Conservation (phyloP, 2,113 vertebrate genomes). For the Pelobates fuscus region DNA sequence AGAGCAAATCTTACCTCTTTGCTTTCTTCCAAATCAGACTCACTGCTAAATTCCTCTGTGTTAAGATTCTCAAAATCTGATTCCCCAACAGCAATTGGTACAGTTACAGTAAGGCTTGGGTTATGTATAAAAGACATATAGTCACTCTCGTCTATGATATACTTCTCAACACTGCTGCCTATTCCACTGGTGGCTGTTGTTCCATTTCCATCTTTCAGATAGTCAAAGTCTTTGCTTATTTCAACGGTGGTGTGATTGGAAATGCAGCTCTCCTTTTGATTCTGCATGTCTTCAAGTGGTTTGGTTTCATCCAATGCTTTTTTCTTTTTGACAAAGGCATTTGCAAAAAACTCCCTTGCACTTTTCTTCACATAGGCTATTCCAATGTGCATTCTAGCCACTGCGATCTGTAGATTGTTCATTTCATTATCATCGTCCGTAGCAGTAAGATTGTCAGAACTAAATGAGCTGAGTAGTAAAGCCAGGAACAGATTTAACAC, state of each 20-base stretch:
- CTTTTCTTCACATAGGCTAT: constrained; percentile 75
- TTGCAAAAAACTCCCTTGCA: constrained; percentile 72
- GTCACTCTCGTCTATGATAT: constrained; percentile 77
- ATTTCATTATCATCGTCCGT: constrained; percentile 85
- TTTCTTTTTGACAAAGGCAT: constrained; percentile 70
- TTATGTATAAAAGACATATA: constrained; percentile 93
- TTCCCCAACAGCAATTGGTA: constrained; percentile 92
- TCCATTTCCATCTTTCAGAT: constrained; percentile 81
- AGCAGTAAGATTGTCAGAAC: constrained; percentile 89
- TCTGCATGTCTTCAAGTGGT: constrained; percentile 80
- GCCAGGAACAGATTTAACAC: constrained; percentile 97
- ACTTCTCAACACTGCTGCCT: constrained; percentile 84
- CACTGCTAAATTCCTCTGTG: constrained; percentile 93
- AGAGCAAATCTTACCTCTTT: constrained; percentile 91
- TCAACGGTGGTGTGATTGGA: constrained; percentile 84
- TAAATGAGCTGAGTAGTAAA: constrained; percentile 95
- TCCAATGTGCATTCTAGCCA: constrained; percentile 84
- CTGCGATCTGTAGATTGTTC: constrained; percentile 91
- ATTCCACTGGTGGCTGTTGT: constrained; percentile 85
- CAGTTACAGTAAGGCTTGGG: constrained; percentile 84
- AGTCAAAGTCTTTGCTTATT: constrained; percentile 81
- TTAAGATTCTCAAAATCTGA: constrained; percentile 96
- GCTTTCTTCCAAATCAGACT: constrained; percentile 82
- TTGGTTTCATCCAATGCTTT: constrained; percentile 76
- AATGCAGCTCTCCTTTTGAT: constrained; percentile 82